These are phyloP conservation scores for Hofmannophila pseudospretella DNA, from an alignment of 2,888 invertebrate genomes.

Conservation along the genomic window DNA sequence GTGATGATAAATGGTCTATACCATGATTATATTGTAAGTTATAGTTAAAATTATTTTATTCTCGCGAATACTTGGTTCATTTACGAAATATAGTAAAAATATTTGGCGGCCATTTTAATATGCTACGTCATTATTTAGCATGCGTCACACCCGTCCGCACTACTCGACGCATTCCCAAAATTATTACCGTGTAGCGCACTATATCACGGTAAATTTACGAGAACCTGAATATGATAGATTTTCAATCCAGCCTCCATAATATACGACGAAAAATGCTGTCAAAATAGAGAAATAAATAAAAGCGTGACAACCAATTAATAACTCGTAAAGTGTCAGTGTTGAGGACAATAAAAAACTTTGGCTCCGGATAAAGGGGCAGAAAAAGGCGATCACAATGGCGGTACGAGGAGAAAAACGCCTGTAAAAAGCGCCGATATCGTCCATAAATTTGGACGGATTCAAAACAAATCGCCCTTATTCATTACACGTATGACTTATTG, in stretches of 20 bases:
- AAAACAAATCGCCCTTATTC: conserved; percentile 79
- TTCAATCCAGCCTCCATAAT: conserved; percentile 72
- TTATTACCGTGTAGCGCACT: conserved; percentile 75
- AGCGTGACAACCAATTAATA: conserved; percentile 77
- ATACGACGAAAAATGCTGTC: conserved; percentile 72
- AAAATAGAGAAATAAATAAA: conserved; percentile 78
- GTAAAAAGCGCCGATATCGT: conserved; percentile 70
- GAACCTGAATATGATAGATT: conserved; percentile 78
- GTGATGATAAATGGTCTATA: too few species aligned
- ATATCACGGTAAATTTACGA: conserved; percentile 76
- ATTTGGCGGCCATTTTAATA: conserved; percentile 67
- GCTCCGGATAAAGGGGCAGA: conserved; percentile 63
- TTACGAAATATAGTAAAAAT: neutral
- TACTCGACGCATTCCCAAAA: conserved; percentile 65
- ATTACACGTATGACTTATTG: conserved; percentile 76
- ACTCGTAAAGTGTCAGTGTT: conserved; percentile 76
- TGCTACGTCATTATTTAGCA: conserved; percentile 68
- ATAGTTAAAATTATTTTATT: too few species aligned
- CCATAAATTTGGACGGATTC: conserved; percentile 75
- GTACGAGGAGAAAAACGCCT: conserved; percentile 68
- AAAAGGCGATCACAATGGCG: conserved; percentile 70
- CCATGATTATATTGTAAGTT: too few species aligned
- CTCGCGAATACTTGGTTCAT: too few species aligned
- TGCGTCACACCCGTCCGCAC: conserved; percentile 73
- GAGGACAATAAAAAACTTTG: conserved; percentile 64